phyloP scores from a whole-genome alignment of 1,140 invertebrate genomes.

The Cotesia typhae region DNA sequence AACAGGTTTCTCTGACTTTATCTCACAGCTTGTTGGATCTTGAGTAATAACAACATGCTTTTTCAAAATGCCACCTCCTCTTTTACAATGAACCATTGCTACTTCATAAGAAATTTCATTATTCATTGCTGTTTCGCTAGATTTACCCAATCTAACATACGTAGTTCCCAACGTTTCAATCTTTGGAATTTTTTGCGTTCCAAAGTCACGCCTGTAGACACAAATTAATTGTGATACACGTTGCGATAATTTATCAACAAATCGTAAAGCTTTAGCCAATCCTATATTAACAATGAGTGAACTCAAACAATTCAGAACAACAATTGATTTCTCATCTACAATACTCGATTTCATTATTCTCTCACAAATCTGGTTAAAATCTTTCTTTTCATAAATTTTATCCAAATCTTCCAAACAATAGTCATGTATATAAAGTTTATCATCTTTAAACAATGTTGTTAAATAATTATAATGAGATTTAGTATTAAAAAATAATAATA shows the following conservation, averaged over 20 bases:
- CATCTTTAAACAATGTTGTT: conserved; percentile 39
- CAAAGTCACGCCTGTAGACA: conserved; percentile 56
- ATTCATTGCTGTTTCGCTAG: conserved; percentile 24
- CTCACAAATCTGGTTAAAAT: conserved; percentile 41
- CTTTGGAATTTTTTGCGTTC: conserved; percentile 47
- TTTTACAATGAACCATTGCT: conserved; percentile 47
- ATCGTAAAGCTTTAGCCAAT: conserved; percentile 47
- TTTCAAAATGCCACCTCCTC: conserved; percentile 47
- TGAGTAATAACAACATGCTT: conserved; percentile 52
- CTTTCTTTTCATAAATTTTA: conserved; percentile 39
- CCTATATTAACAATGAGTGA: conserved; percentile 52
- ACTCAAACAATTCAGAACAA: conserved; percentile 59
- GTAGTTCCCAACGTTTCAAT: conserved; percentile 57
- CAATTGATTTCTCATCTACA: conserved; percentile 40
- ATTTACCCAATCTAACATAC: conserved; percentile 53
- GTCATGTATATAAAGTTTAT: conserved; percentile 53
- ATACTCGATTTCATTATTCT: conserved; percentile 40
- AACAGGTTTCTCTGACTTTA: conserved; percentile 39
- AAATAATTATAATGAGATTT: conserved; percentile 42
- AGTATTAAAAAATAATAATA: conserved; percentile 54
- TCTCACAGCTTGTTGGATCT: conserved; percentile 44
- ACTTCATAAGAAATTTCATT: conserved; percentile 50
- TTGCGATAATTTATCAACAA: conserved; percentile 52
- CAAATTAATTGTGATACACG: conserved; percentile 54
- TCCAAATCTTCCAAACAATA: conserved; percentile 50